Conservation (phyloP, 2,113 vertebrate genomes). For the Phycodurus eques region DNA sequence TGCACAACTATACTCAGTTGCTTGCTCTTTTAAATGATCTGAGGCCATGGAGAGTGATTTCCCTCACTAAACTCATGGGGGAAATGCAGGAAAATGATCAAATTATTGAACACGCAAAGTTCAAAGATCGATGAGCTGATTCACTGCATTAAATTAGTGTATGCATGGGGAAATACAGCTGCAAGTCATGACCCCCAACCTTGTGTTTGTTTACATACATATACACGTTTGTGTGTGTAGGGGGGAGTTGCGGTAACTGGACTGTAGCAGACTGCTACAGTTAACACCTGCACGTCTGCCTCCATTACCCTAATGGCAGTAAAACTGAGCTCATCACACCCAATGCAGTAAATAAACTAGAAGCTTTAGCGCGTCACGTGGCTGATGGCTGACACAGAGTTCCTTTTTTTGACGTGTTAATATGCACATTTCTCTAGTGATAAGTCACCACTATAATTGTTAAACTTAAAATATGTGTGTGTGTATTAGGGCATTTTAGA, state of each 20-base stretch:
- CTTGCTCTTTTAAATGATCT: constrained; percentile 11
- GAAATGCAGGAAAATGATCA: background rate
- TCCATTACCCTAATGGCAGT: constrained; percentile 61
- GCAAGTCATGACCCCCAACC: background rate
- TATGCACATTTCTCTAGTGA: background rate
- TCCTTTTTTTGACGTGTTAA: background rate
- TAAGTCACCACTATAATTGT: background rate
- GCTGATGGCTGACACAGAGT: constrained; percentile 25
- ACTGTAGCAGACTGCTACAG: constrained; percentile 32
- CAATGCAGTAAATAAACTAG: constrained; percentile 15
- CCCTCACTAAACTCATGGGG: background rate
- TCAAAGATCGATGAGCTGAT: constrained; percentile 1
- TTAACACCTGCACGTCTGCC: constrained; percentile 59
- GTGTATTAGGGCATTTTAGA: background rate
- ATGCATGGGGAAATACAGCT: constrained; percentile 5
- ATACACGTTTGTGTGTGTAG: background rate
- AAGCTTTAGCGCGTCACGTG: constrained; percentile 22
- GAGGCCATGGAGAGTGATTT: background rate
- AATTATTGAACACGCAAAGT: constrained; percentile 12
- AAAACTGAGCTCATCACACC: constrained; percentile 48
- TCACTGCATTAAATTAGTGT: background rate
- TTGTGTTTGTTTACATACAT: constrained; percentile 1
- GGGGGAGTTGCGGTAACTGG: background rate
- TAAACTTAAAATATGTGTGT: background rate
- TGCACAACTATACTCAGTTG: constrained; percentile 2